These are phyloP conservation scores for Parnassius orleans DNA, from an alignment of 2,888 invertebrate species.

Conservation along the genomic window DNA sequence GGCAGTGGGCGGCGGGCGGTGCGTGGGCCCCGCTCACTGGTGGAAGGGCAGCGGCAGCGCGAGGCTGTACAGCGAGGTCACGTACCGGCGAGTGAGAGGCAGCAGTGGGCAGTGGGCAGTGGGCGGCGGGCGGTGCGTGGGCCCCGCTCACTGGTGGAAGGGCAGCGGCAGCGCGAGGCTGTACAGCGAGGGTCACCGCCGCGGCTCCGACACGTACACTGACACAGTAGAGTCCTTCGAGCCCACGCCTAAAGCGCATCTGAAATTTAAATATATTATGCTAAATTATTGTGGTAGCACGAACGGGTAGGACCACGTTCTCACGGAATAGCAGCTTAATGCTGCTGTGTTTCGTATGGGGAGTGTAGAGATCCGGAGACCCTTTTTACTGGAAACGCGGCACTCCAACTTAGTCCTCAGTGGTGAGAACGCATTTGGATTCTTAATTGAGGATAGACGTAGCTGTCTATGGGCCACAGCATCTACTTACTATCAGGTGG, in stretches of 20 bases:
- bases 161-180: constrained; percentile 58
- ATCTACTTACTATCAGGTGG: too few species aligned
- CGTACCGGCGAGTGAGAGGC: constrained; percentile 1
- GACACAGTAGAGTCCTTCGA: constrained; percentile 92
- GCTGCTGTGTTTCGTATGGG: too few species aligned
- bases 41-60: neutral
- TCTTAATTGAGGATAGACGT: too few species aligned
- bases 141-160: constrained; percentile 37
- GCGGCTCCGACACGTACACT: constrained; percentile 87
- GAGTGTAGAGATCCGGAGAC: too few species aligned
- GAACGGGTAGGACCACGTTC: too few species aligned
- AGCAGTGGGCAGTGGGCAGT: constrained; percentile 23
- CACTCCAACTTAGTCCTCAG: too few species aligned
- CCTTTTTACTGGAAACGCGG: too few species aligned
- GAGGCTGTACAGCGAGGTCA: neutral
- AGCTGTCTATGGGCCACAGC: too few species aligned
- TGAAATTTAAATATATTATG: constrained; percentile 47
- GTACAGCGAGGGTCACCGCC: constrained; percentile 84
- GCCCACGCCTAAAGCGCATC: constrained; percentile 91
- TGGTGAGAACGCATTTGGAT: too few species aligned
- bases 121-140: constrained; percentile 15
- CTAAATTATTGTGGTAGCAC: too few species aligned
- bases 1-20: neutral
- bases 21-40: too few species aligned
- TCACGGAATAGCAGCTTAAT: too few species aligned